Conservation (phyloP, 2,797 vertebrate genomes). For the Falco naumanni region DNA sequence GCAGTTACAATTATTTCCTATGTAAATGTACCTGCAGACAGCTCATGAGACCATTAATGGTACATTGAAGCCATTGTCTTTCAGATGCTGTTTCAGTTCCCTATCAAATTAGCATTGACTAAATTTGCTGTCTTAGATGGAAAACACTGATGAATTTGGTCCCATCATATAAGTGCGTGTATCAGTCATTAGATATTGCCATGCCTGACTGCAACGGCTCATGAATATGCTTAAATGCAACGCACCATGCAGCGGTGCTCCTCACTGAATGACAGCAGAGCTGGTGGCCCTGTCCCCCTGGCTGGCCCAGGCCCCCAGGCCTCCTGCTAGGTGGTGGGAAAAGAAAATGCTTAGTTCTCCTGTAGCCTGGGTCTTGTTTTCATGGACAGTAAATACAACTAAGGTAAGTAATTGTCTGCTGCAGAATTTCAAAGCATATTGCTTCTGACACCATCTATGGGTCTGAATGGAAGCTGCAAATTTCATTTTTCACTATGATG, state of each 20-base stretch:
- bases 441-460: not conserved
- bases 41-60: not conserved
- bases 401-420: not conserved
- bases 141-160: not conserved
- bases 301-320: not conserved
- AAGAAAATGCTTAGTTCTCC: not conserved
- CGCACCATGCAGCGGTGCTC: not conserved
- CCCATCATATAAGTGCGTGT: rapidly evolving
- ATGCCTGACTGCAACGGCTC: not conserved
- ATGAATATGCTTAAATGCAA: not conserved
- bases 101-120: not conserved
- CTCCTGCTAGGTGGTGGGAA: not conserved
- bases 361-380: not conserved
- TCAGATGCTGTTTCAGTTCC: not conserved
- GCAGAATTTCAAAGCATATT: not conserved
- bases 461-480: not conserved
- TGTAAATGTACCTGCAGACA: not conserved
- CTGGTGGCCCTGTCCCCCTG: not conserved
- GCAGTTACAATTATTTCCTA: not conserved
- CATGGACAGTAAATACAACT: not conserved
- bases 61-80: not conserved
- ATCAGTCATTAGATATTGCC: not conserved
- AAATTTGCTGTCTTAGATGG: not conserved
- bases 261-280: not conserved
- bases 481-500: not conserved